phyloP scores from a whole-genome alignment of 2,797 vertebrate species.

The Enteromius treurensis region DNA sequence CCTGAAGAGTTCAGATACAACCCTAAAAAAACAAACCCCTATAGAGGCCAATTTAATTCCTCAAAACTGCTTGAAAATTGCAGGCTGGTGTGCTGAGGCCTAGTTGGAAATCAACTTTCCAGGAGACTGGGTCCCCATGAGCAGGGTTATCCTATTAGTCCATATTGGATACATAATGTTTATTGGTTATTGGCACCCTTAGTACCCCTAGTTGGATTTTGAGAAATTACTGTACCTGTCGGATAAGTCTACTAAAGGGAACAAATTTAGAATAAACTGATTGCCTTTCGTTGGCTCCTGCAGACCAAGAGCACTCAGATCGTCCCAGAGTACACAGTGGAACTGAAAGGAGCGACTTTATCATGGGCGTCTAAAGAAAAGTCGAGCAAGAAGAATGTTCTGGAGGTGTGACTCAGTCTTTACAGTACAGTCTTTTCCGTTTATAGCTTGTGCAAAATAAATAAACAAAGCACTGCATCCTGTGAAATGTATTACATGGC shows the following conservation, averaged over 20 bases:
- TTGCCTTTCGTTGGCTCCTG: background rate
- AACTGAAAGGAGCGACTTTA: slow-evolving; percentile 82
- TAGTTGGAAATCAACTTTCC: too few species aligned
- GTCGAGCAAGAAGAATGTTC: slow-evolving; percentile 92
- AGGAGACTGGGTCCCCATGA: too few species aligned
- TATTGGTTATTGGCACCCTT: background rate
- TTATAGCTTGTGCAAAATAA: background rate
- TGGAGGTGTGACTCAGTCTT: slow-evolving; percentile 80
- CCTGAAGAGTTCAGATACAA: too few species aligned
- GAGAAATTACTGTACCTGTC: background rate
- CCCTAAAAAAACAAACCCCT: too few species aligned
- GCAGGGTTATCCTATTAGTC: background rate
- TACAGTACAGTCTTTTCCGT: background rate
- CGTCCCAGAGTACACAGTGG: slow-evolving; percentile 86
- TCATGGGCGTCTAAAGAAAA: slow-evolving; percentile 87
- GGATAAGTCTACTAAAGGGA: background rate
- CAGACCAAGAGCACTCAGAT: slow-evolving; percentile 86
- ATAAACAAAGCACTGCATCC: background rate
- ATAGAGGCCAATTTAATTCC: too few species aligned
- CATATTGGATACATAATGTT: too few species aligned
- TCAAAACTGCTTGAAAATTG: too few species aligned
- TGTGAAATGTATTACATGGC: background rate
- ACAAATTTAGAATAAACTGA: background rate
- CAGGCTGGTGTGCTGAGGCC: too few species aligned
- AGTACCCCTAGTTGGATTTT: too few species aligned